phyloP scores from a whole-genome alignment of 2,888 invertebrate genomes.

The Pyrrhia umbra region DNA sequence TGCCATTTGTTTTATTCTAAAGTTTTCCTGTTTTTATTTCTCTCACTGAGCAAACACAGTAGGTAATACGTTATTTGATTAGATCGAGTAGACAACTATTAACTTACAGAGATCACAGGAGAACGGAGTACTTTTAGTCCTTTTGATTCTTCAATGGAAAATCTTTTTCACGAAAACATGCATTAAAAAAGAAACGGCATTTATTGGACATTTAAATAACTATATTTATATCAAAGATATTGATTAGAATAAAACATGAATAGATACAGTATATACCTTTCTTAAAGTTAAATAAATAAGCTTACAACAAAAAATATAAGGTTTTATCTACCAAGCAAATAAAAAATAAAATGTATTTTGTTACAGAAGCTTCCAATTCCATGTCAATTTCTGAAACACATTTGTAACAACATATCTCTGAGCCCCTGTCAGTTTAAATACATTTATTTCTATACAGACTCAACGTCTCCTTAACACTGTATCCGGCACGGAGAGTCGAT shows the following conservation, averaged over 20 bases:
- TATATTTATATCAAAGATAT: no score
- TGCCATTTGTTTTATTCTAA: not conserved
- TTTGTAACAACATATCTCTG: conserved; percentile 26
- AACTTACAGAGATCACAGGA: no score
- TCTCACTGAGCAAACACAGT: not conserved
- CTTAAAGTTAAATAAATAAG: no score
- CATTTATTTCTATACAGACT: conserved; percentile 52
- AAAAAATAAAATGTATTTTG: not conserved
- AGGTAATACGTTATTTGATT: not conserved
- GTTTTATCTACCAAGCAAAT: conserved; percentile 7
- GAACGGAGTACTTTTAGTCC: no score
- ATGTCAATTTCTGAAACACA: conserved; percentile 28
- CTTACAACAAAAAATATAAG: not conserved
- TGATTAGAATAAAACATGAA: no score
- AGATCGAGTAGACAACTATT: not conserved
- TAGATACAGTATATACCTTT: no score
- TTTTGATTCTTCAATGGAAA: no score
- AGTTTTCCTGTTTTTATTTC: not conserved
- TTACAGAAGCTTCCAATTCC: not conserved
- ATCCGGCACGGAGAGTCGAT: conserved; percentile 71
- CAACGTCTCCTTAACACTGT: conserved; percentile 62
- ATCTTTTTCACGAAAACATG: no score
- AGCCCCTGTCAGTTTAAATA: conserved; percentile 24
- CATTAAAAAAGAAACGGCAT: no score
- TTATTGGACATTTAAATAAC: no score